Evolutionary conservation across 1,140 invertebrate genomes (phyloP), one percentile per base, ranked within the genome.

Genomic region (Bombus pascuorum): DNA sequence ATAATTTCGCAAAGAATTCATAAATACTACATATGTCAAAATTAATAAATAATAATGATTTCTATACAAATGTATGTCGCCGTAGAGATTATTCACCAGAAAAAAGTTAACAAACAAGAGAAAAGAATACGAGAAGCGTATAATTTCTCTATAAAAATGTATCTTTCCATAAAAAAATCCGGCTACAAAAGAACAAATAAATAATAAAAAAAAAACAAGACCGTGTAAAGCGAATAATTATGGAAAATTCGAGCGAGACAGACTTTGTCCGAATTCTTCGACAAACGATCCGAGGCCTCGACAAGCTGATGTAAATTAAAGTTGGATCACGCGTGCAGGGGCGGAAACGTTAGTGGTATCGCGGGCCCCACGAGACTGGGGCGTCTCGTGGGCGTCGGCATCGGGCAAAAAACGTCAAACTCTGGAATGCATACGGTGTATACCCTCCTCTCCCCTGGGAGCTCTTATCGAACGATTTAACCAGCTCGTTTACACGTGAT

Each of bases 371-470:
- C 2, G 83, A 71, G 83, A 84, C 66, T 59, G 68, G 83, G 83
- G 83, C 83, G 83, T 84, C 83, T 84, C 83, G 83, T 84, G 83
- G 83, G 83, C 83, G 83, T 84, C 53, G 47, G 25, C 34, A 6
- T 34, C 42, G 22, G 25, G 68, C 68, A 84, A 84, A 84, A 72
- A 80, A 80, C 66, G n/a, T 44, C 47, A 42, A 78, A 71, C 76
- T 47, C 15, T n/a, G 12, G 76, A 68, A 84, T 72, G 34, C 47
- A 62, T 25, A 62, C 37, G 25, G 73, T 32, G 44, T 34, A 34
- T 25, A 39, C 9, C 0, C 68, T 84, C 34, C 76, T 28, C 53
- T 47, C 83, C 83, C 34, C 53, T 53, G 76, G 76, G 83, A 84
- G 25, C 76, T 78, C 66, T 84, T 84, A 84, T 84, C 83, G 83